Percentiles rank a stretch among this genome's conserved stretches.
Evolutionary conservation across 2,888 invertebrate species (phyloP).

Genomic region (Ophion ventricosus): DNA sequence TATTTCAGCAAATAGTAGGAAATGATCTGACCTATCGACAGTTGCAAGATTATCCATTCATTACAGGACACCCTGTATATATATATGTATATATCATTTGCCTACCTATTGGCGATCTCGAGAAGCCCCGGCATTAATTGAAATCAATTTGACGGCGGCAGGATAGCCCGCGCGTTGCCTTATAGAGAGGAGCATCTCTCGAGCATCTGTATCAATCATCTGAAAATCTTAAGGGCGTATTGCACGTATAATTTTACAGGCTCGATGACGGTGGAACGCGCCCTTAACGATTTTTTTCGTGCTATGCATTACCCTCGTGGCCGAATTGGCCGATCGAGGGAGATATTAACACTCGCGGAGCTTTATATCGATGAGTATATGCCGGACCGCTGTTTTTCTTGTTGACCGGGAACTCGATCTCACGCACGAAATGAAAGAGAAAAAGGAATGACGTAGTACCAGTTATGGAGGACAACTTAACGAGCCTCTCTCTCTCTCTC

Average conservation of each 20-base stretch:
- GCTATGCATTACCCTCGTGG: neutral
- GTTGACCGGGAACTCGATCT: slow-evolving; percentile 30
- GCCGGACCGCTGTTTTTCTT: slow-evolving; percentile 22
- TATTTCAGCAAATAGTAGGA: too few relatives aligned
- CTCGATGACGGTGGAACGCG: neutral
- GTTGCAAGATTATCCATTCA: too few relatives aligned
- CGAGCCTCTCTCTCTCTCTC: slow-evolving; percentile 44
- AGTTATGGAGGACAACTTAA: slow-evolving; percentile 49
- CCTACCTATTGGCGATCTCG: slow-evolving; percentile 38
- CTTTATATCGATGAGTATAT: slow-evolving; percentile 42
- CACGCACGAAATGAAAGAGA: neutral
- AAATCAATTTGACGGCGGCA: slow-evolving; percentile 74
- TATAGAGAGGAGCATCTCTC: slow-evolving; percentile 31
- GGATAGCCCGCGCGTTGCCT: slow-evolving; percentile 65
- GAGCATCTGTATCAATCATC: slow-evolving; percentile 15
- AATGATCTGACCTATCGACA: too few relatives aligned
- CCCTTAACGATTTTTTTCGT: neutral
- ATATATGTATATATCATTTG: slow-evolving; percentile 8
- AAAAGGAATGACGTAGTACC: slow-evolving; percentile 35
- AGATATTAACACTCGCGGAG: slow-evolving; percentile 53
- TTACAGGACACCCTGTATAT: too few relatives aligned
- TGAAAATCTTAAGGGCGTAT: slow-evolving; percentile 29
- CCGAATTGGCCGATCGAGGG: slow-evolving; percentile 40
- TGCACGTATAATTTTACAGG: neutral
- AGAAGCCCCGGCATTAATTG: slow-evolving; percentile 69